Conservation (phyloP, 1,140 invertebrate species). For the Philaenus spumarius region DNA sequence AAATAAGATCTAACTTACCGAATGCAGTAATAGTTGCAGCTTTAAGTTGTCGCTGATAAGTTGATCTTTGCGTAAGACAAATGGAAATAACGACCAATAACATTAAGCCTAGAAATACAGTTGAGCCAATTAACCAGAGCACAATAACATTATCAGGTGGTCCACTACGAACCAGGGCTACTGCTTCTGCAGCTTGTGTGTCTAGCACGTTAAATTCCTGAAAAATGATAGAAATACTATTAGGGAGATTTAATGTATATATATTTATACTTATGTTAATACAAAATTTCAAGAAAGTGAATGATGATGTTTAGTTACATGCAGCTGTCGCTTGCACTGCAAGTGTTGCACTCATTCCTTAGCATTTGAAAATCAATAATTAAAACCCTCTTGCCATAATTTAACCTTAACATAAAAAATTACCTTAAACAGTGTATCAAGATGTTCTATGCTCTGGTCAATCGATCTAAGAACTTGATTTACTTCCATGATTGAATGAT, state of each 20-base stretch:
- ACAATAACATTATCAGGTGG: constrained; percentile 45
- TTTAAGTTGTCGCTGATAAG: constrained; percentile 80
- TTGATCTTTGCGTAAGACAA: constrained; percentile 73
- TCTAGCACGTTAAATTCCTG: constrained; percentile 83
- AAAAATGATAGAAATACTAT: constrained; percentile 21
- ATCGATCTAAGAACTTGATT: constrained; percentile 74
- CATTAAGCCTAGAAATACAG: constrained; percentile 68
- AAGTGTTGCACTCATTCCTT: too few species aligned
- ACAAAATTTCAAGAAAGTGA: too few species aligned
- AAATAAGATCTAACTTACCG: too few species aligned
- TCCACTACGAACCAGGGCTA: constrained; percentile 43
- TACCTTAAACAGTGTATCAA: constrained; percentile 84
- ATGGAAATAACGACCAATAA: constrained; percentile 69
- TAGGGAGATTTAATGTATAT: too few species aligned
- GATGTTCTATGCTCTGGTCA: constrained; percentile 83
- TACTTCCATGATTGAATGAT: constrained; percentile 88
- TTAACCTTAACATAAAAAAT: too few species aligned
- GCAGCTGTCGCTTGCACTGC: too few species aligned
- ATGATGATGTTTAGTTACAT: too few species aligned
- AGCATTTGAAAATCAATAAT: too few species aligned
- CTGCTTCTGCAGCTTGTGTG: constrained; percentile 69
- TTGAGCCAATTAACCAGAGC: constrained; percentile 73
- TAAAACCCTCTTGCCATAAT: too few species aligned
- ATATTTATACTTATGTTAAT: too few species aligned
- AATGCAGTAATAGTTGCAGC: constrained; percentile 90